Conservation (phyloP, 2,888 invertebrate species). For the Nasonovia ribisnigri region DNA sequence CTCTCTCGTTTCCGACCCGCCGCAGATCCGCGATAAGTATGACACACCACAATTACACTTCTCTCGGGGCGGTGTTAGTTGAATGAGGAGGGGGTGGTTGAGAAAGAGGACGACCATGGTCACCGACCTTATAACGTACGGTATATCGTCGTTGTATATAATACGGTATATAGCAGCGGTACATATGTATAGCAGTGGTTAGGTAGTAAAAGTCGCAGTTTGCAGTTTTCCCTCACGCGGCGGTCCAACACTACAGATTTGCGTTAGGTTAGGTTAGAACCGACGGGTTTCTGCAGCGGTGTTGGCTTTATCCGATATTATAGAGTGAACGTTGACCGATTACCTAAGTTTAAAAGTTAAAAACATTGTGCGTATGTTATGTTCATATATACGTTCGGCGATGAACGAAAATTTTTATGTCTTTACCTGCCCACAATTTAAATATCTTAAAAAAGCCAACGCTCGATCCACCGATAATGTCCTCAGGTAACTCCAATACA, state of each 20-base stretch:
- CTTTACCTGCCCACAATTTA: not conserved
- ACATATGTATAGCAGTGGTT: not conserved
- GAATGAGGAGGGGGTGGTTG: not conserved
- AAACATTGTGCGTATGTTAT: not conserved
- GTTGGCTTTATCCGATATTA: not conserved
- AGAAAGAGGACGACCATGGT: not conserved
- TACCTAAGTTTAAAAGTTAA: not conserved
- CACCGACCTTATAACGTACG: slow-evolving; percentile 50
- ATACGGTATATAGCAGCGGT: not conserved
- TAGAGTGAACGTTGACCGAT: not conserved
- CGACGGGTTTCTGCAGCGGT: not conserved
- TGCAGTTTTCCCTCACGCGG: not conserved
- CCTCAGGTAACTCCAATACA: not conserved
- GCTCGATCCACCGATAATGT: not conserved
- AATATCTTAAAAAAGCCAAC: not conserved
- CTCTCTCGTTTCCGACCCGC: not conserved
- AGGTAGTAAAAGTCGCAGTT: not conserved
- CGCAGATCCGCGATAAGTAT: not conserved
- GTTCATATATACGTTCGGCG: not conserved
- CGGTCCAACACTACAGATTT: not conserved
- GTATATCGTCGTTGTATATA: not conserved
- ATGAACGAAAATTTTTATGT: not conserved
- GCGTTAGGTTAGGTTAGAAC: not conserved
- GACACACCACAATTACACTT: not conserved
- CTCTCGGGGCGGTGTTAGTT: not conserved